Percentiles rank a stretch among this genome's conserved stretches.
Evolutionary conservation across 2,113 vertebrate species (phyloP).

Genomic region (Scolopax mira): DNA sequence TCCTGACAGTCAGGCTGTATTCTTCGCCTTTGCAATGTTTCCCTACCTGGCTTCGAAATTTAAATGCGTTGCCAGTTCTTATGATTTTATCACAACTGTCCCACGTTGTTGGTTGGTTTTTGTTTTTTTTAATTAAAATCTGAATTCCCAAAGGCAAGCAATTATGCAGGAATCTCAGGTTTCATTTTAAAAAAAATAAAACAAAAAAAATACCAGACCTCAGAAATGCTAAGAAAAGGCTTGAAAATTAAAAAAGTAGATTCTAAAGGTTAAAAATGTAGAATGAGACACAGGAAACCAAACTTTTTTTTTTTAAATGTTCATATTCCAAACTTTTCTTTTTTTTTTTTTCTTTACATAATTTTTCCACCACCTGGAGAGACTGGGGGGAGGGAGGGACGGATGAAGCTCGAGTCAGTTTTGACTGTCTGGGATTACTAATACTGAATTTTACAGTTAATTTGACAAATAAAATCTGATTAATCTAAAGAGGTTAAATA

Average conservation of each 20-base stretch:
- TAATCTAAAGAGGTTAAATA: background rate
- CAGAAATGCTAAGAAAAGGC: background rate
- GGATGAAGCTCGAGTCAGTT: background rate
- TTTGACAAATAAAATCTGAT: background rate
- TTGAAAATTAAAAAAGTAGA: background rate
- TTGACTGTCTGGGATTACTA: background rate
- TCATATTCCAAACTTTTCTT: background rate
- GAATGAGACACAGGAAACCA: background rate
- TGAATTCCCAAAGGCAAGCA: background rate
- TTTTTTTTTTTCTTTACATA: too few relatives aligned
- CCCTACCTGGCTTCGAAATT: background rate
- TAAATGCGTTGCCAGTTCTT: background rate
- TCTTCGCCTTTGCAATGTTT: background rate
- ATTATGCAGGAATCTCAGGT: background rate
- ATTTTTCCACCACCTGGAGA: background rate
- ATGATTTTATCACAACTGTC: background rate
- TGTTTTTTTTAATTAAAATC: background rate
- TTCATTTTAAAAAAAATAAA: background rate
- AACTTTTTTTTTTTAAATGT: background rate
- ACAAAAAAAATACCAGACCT: background rate
- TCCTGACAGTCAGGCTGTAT: background rate
- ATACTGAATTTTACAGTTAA: background rate
- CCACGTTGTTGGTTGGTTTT: background rate
- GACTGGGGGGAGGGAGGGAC: background rate
- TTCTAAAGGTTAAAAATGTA: background rate